Evolutionary conservation across 2,888 invertebrate genomes (phyloP).

Genomic region (Parnassius apollo): DNA sequence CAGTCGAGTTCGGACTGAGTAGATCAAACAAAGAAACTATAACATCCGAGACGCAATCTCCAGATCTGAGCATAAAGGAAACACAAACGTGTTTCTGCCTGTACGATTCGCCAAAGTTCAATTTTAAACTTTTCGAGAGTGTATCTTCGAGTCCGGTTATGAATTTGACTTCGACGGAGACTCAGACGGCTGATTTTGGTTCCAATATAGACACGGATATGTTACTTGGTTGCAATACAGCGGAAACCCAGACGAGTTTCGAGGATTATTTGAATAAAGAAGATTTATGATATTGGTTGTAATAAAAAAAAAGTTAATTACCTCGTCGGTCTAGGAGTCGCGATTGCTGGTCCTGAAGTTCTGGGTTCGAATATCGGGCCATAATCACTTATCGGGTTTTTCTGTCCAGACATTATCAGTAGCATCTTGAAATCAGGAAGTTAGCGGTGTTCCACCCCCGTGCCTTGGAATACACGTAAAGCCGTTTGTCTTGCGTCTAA

Average conservation of each 20-base stretch:
- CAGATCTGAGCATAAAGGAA: conserved; percentile 64
- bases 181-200: conserved; percentile 53
- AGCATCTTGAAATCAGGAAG: too few relatives aligned
- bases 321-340: too few relatives aligned
- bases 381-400: too few relatives aligned
- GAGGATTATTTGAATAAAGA: conserved; percentile 42
- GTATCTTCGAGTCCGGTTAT: conserved; percentile 48
- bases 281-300: conserved; percentile 45
- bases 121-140: conserved; percentile 51
- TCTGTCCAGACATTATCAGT: too few relatives aligned
- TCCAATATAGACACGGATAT: conserved; percentile 37
- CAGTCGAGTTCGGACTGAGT: conserved; percentile 58
- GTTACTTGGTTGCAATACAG: conserved; percentile 51
- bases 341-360: too few relatives aligned
- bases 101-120: conserved; percentile 52
- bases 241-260: conserved; percentile 64
- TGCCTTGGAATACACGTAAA: too few relatives aligned
- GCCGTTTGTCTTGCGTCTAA: too few relatives aligned
- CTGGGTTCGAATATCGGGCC: too few relatives aligned
- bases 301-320: not conserved
- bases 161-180: conserved; percentile 58
- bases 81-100: conserved; percentile 67
- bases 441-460: too few relatives aligned
- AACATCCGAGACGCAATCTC: conserved; percentile 53
- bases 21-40: conserved; percentile 59